A percentile compares a stretch with the other conserved stretches of the same genome.
phyloP scores from a whole-genome alignment of 2,888 invertebrate genomes.

The Lagria hirta region DNA sequence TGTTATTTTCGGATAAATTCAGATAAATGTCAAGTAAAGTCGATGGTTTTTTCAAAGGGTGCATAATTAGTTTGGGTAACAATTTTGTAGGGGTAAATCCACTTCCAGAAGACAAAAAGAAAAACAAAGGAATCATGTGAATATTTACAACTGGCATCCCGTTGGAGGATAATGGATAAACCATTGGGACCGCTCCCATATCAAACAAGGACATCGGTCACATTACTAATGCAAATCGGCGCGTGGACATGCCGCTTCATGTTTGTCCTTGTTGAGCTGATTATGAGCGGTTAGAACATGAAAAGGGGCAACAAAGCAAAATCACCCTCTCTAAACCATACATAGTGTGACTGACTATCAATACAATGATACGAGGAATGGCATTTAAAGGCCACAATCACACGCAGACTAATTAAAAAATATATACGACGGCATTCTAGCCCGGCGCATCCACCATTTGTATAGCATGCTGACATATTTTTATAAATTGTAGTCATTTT shows the following conservation, averaged over 20 bases:
- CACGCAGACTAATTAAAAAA: constrained; percentile 5
- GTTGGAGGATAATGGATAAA: constrained; percentile 37
- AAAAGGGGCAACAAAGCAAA: constrained; percentile 4
- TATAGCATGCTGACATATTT: too few relatives aligned
- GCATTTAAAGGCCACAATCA: constrained; percentile 16
- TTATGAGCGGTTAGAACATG: constrained; percentile 31
- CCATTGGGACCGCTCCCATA: constrained; percentile 45
- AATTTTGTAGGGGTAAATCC: too few relatives aligned
- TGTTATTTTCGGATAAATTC: too few relatives aligned
- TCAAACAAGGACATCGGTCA: constrained; percentile 48
- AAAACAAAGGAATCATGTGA: too few relatives aligned
- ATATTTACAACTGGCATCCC: too few relatives aligned
- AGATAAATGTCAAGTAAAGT: too few relatives aligned
- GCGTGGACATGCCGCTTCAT: constrained; percentile 43
- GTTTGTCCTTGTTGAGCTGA: constrained; percentile 45
- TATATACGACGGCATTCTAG: too few relatives aligned
- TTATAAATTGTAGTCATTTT: too few relatives aligned
- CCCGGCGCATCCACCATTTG: too few relatives aligned
- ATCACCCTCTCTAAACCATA: constrained; percentile 5
- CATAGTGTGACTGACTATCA: constrained; percentile 4
- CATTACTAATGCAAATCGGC: constrained; percentile 50
- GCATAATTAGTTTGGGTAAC: too few relatives aligned
- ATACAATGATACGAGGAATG: not conserved
- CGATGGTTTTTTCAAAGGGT: too few relatives aligned
- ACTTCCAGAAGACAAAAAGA: too few relatives aligned